Conservation (phyloP, 2,888 invertebrate species). For the Dolichopus griseipennis region DNA sequence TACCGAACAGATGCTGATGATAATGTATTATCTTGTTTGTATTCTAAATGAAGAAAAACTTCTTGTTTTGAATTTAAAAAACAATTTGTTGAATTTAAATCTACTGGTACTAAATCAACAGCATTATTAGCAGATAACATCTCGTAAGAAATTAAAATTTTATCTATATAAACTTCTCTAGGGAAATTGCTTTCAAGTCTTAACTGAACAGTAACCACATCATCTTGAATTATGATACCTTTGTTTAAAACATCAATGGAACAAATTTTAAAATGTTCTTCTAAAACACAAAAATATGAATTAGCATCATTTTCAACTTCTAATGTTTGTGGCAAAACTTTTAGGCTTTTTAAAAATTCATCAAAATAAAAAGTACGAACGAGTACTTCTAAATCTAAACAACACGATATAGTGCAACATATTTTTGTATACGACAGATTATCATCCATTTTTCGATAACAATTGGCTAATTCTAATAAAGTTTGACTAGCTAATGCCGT, state of each 20-base stretch:
- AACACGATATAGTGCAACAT: conserved; percentile 71
- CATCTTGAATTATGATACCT: conserved; percentile 45
- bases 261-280: conserved; percentile 46
- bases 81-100: background rate
- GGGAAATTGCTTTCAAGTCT: conserved; percentile 53
- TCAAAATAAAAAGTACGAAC: conserved; percentile 70
- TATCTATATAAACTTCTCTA: conserved; percentile 56
- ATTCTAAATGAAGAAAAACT: conserved; percentile 62
- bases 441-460: conserved; percentile 73
- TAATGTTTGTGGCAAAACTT: conserved; percentile 33
- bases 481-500: conserved; percentile 71
- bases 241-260: conserved; percentile 33
- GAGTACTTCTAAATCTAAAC: conserved; percentile 62
- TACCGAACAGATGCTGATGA: conserved; percentile 67
- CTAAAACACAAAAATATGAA: conserved; percentile 38
- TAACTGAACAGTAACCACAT: conserved; percentile 48
- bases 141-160: conserved; percentile 57
- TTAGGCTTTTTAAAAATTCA: conserved; percentile 65
- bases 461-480: conserved; percentile 72
- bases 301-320: conserved; percentile 31
- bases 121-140: conserved; percentile 38
- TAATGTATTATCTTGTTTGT: conserved; percentile 72
- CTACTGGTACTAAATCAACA: conserved; percentile 8
- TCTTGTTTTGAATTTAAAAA: conserved; percentile 34
- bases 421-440: conserved; percentile 61